A percentile compares a stretch with the other conserved stretches of the same genome.
These are phyloP conservation scores for Lomographa bimaculata DNA, from an alignment of 2,888 invertebrate genomes.

Conservation along the genomic window DNA sequence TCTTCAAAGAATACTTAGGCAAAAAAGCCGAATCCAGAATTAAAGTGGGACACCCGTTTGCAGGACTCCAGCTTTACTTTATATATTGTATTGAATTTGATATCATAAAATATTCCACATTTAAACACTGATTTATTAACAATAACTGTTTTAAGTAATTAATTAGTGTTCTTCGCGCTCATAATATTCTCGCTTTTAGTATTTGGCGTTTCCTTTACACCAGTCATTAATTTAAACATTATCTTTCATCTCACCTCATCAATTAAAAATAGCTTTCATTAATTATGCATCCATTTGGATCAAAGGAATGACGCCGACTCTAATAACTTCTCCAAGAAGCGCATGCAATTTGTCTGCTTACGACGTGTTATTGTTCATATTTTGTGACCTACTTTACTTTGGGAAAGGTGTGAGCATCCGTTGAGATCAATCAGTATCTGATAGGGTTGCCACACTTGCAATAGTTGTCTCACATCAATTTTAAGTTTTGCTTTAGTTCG, in stretches of 20 bases:
- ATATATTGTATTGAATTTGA: no score
- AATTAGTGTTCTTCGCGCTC: conserved; percentile 4
- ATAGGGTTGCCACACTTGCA: conserved; percentile 6
- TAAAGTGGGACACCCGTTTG: no score
- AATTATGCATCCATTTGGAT: conserved; percentile 6
- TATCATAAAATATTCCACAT: no score
- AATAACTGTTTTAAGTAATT: conserved; percentile 13
- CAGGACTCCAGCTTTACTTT: no score
- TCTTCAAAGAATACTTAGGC: no score
- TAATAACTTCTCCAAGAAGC: no score
- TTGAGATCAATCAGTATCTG: conserved; percentile 13
- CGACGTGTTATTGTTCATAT: conserved; percentile 16
- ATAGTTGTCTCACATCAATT: neutral
- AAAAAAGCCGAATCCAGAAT: no score
- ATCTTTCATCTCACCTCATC: conserved; percentile 14
- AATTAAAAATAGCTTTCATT: conserved; percentile 17
- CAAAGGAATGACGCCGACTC: conserved; percentile 14
- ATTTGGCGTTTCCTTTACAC: conserved; percentile 8
- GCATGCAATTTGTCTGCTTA: conserved; percentile 18
- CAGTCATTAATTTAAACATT: conserved; percentile 18
- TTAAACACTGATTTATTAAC: no score
- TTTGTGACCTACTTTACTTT: conserved; percentile 18
- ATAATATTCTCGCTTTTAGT: conserved; percentile 4
- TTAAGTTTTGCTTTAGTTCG: no score
- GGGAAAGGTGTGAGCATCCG: conserved; percentile 11